Conservation (phyloP, 2,888 invertebrate species). For the Drosophila koepferae region DNA sequence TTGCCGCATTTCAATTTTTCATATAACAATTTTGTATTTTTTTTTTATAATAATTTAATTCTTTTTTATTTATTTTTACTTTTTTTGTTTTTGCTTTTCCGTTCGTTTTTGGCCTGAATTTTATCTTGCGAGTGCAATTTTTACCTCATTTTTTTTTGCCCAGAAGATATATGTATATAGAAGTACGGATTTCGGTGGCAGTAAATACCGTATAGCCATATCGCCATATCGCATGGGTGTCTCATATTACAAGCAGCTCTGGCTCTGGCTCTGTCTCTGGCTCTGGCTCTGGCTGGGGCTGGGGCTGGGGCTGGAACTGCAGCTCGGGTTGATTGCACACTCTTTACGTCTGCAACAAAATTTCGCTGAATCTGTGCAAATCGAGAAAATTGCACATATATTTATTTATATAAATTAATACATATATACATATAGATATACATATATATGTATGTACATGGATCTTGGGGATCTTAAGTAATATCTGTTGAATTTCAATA, state of each 20-base stretch:
- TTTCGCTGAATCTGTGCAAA: constrained; percentile 67
- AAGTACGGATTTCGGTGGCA: constrained; percentile 39
- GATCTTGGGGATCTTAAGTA: constrained; percentile 1
- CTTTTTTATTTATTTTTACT: not conserved
- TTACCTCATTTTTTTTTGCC: constrained; percentile 41
- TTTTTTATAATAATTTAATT: constrained; percentile 24
- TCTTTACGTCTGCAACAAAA: constrained; percentile 40
- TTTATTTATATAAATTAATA: not conserved
- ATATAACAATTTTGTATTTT: constrained; percentile 28
- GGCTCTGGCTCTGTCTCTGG: constrained; percentile 16
- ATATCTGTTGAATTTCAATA: constrained; percentile 3
- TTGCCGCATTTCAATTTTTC: constrained; percentile 34
- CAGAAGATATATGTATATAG: constrained; percentile 42
- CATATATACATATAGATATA: not conserved
- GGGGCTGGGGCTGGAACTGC: constrained; percentile 3
- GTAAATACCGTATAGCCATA: constrained; percentile 37
- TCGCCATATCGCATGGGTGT: constrained; percentile 40
- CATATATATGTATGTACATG: not conserved
- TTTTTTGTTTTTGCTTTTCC: constrained; percentile 37
- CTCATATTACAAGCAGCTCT: constrained; percentile 61
- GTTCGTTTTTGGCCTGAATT: constrained; percentile 72
- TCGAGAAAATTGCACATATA: constrained; percentile 36
- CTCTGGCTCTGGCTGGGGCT: constrained; percentile 23
- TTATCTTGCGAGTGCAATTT: constrained; percentile 75
- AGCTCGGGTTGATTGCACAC: constrained; percentile 31